Base-by-base conservation (phyloP, 2,113 vertebrate species). In the Gambusia affinis region DNA sequence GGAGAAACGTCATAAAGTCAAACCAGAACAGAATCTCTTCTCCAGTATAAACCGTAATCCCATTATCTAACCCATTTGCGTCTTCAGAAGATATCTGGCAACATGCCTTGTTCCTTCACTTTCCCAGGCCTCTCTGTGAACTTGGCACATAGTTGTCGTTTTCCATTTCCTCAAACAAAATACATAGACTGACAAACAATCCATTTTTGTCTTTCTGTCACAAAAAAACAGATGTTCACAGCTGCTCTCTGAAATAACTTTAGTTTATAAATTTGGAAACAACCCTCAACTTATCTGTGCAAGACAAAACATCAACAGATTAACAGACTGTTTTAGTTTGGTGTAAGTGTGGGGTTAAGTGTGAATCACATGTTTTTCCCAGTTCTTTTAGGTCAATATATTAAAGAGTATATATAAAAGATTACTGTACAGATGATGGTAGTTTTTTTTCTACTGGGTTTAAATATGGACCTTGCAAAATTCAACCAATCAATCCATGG, bases 81-180 rank as follows among this genome's bases (percentile, higher is more conserved):
- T 81, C 28, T 57, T 47, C 73, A 69, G 37, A 39, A 63, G 29
- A 72, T 67, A 78, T 76, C 73, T 86, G 89, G 85, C 79, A 0
- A 6, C 67, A 57, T 76, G 82, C 83, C 78, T 80, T 12, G 19
- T 65, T 74, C 77, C 76, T 70, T 78, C 76, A 83, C 64, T 84
- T 92, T 90, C 88, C 90, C 89, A 85, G 77, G 81, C 85, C 81
- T 60, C 68, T 82, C 82, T 83, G 78, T 81, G 82, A 87, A 89
- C 86, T 88, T 83, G 85, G 82, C 87, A 65, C 77, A 31, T 65
- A 22, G 69, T 61, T 85, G 54, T 60, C 71, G 75, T 88, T 92
- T 88, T 89, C 82, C 90, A 87, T 90, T 91, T 91, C 84, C 91
- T 89, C 84, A 84, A 44, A 89, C 88, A 80, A 91, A 94, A 90